These are phyloP conservation scores for Rhabdomys dilectus DNA, from an alignment of 2,113 vertebrate species.

Conservation along the genomic window DNA sequence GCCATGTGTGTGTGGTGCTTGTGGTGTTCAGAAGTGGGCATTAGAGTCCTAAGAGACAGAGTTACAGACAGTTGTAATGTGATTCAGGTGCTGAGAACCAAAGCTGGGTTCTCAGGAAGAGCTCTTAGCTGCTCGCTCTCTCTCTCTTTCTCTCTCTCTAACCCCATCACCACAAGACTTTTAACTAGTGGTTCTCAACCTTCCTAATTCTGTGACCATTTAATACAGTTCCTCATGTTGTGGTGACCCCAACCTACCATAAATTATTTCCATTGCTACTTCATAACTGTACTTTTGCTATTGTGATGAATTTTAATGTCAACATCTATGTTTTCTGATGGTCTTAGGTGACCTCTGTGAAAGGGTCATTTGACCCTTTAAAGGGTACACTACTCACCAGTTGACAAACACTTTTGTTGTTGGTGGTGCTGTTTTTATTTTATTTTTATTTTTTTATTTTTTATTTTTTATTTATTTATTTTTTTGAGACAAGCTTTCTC, in stretches of 20 bases:
- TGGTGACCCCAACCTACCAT: background rate
- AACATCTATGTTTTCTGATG: background rate
- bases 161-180: background rate
- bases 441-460: no score
- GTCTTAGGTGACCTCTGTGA: background rate
- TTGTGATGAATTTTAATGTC: background rate
- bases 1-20: background rate
- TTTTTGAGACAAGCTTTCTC: background rate
- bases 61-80: background rate
- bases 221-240: background rate
- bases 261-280: background rate
- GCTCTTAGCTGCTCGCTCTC: fast-evolving
- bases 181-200: background rate
- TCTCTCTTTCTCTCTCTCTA: fast-evolving
- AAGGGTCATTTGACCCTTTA: background rate
- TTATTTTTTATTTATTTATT: background rate
- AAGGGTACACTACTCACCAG: background rate
- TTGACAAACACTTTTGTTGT: background rate
- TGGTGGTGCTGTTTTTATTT: no score
- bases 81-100: background rate
- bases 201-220: background rate
- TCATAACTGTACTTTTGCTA: background rate
- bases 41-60: background rate
- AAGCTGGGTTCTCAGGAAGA: background rate
- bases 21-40: no score